These are phyloP conservation scores for Brachionus paranguensis DNA, from an alignment of 1,140 invertebrate genomes.

Conservation along the genomic window DNA sequence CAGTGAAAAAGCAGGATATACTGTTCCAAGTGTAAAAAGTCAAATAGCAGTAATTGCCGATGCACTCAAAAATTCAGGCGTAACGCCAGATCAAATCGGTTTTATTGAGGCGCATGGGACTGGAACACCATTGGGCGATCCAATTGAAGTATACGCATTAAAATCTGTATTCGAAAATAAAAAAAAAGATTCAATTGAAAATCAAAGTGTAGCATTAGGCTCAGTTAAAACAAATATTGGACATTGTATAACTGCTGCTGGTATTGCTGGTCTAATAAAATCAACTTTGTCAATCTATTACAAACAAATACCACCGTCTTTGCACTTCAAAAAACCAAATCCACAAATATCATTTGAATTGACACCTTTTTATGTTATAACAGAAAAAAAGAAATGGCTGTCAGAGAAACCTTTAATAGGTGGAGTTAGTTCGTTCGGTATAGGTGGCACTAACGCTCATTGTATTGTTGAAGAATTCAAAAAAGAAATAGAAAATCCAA, in stretches of 20 bases:
- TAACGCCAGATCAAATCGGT: neutral
- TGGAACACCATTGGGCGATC: neutral
- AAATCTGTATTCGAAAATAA: neutral
- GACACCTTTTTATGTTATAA: neutral
- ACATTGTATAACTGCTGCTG: slow-evolving; percentile 17
- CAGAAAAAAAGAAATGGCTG: neutral
- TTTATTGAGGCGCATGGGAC: slow-evolving; percentile 19
- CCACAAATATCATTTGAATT: neutral
- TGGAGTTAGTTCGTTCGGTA: neutral
- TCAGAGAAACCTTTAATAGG: no score
- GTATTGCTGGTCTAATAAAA: slow-evolving; percentile 17
- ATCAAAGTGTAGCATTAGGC: neutral
- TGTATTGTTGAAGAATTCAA: neutral
- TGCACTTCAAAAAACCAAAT: neutral
- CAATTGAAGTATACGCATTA: neutral
- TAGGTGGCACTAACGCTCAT: neutral
- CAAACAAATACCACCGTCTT: neutral
- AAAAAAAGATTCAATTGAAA: neutral
- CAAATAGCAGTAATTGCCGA: neutral
- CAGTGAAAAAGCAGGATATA: neutral
- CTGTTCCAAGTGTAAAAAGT: neutral
- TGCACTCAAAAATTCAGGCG: neutral
- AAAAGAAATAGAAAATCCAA: neutral
- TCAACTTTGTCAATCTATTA: neutral
- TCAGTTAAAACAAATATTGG: slow-evolving; percentile 37